Evolutionary conservation across 2,888 invertebrate species (phyloP).

Genomic region (Sarcophaga subvicina): DNA sequence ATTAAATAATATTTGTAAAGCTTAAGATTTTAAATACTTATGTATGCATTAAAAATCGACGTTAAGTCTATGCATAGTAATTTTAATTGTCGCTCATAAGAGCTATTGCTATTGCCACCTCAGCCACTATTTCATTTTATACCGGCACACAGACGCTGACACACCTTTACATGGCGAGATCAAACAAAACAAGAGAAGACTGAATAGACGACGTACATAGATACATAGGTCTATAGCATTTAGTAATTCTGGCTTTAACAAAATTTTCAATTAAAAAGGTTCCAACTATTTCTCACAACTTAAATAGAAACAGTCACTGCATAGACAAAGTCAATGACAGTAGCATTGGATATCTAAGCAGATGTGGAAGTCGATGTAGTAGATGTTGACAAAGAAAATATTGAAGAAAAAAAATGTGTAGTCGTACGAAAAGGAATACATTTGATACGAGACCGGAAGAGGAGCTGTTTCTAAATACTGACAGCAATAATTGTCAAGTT

Average conservation of each 20-base stretch:
- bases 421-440: conserved; percentile 4
- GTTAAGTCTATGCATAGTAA: neutral
- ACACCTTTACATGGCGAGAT: neutral
- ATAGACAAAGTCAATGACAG: conserved; percentile 56
- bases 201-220: neutral
- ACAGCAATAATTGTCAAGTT: conserved; percentile 35
- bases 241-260: conserved; percentile 14
- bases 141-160: neutral
- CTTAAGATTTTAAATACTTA: neutral
- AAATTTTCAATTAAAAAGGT: conserved; percentile 60
- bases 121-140: neutral
- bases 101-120: neutral
- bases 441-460: conserved; percentile 22
- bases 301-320: conserved; percentile 47
- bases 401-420: conserved; percentile 25
- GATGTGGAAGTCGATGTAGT: conserved; percentile 24
- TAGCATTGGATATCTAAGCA: conserved; percentile 36
- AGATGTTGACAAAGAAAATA: neutral
- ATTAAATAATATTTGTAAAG: neutral
- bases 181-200: conserved; percentile 1
- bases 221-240: neutral
- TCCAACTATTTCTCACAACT: conserved; percentile 51
- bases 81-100: neutral
- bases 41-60: conserved; percentile 10
- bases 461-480: conserved; percentile 38